These are phyloP conservation scores for Drosophila pseudotalamancana DNA, from an alignment of 2,888 invertebrate species.

Conservation along the genomic window DNA sequence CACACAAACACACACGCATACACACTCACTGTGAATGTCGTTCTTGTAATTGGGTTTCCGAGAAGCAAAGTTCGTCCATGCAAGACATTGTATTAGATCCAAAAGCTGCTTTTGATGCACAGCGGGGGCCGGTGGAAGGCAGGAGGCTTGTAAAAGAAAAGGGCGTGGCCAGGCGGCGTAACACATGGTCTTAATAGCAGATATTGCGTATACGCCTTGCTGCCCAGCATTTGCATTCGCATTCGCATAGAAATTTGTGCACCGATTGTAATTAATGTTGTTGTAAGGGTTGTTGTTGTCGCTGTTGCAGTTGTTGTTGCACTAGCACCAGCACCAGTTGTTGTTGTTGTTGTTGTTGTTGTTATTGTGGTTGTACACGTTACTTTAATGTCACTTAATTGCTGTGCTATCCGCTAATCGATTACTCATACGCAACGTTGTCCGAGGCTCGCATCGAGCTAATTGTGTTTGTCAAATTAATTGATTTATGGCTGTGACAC, in stretches of 20 bases:
- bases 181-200: constrained; percentile 21
- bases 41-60: constrained; percentile 69
- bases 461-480: constrained; percentile 72
- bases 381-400: constrained; percentile 63
- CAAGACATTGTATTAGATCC: constrained; percentile 27
- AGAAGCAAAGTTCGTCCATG: constrained; percentile 24
- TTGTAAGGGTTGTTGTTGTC: constrained; percentile 1
- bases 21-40: constrained; percentile 61
- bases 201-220: constrained; percentile 39
- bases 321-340: too few species aligned
- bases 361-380: constrained; percentile 18
- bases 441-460: constrained; percentile 30
- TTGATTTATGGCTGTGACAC: constrained; percentile 69
- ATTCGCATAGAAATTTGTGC: constrained; percentile 37
- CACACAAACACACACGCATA: not conserved
- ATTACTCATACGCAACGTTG: constrained; percentile 65
- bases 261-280: constrained; percentile 37
- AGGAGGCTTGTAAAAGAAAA: not conserved
- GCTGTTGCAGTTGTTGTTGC: constrained; percentile 1
- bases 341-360: not conserved
- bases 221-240: not conserved
- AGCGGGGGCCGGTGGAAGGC: not conserved
- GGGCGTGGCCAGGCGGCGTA: not conserved
- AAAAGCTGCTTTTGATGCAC: constrained; percentile 11
- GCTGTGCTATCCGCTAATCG: constrained; percentile 38